These are phyloP conservation scores for Empis livida DNA, from an alignment of 2,888 invertebrate species.

Conservation along the genomic window DNA sequence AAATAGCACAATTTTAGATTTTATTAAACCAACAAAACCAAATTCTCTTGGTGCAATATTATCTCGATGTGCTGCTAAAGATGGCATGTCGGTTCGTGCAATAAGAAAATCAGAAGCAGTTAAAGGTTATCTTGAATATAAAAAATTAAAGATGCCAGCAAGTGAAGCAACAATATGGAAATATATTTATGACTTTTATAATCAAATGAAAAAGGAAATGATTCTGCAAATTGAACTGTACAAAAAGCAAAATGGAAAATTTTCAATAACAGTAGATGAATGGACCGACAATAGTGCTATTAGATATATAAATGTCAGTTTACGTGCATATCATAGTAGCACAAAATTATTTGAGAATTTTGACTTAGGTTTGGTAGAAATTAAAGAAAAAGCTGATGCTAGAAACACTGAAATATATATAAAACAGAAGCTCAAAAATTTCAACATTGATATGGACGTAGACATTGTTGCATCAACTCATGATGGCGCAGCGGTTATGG, in stretches of 20 bases:
- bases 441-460: constrained; percentile 2
- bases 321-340: neutral
- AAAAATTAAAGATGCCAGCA: constrained; percentile 2
- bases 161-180: constrained; percentile 1
- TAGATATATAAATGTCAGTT: neutral
- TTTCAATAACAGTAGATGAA: neutral
- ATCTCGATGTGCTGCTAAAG: neutral
- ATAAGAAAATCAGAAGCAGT: constrained; percentile 3
- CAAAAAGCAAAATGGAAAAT: constrained; percentile 1
- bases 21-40: neutral
- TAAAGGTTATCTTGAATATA: constrained; percentile 4
- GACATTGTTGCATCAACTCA: neutral
- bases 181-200: constrained; percentile 2
- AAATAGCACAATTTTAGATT: constrained; percentile 1
- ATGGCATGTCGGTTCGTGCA: constrained; percentile 2
- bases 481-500: constrained; percentile 2
- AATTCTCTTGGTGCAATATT: neutral
- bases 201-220: constrained; percentile 3
- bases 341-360: neutral
- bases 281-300: neutral
- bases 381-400: constrained; percentile 2
- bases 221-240: constrained; percentile 1
- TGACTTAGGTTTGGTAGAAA: constrained; percentile 3
- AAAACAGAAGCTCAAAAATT: constrained; percentile 1
- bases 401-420: constrained; percentile 1